Percentiles rank a stretch among this genome's conserved stretches.
Evolutionary conservation across 2,113 vertebrate genomes (phyloP).

Genomic region (Apodemus speciosus): DNA sequence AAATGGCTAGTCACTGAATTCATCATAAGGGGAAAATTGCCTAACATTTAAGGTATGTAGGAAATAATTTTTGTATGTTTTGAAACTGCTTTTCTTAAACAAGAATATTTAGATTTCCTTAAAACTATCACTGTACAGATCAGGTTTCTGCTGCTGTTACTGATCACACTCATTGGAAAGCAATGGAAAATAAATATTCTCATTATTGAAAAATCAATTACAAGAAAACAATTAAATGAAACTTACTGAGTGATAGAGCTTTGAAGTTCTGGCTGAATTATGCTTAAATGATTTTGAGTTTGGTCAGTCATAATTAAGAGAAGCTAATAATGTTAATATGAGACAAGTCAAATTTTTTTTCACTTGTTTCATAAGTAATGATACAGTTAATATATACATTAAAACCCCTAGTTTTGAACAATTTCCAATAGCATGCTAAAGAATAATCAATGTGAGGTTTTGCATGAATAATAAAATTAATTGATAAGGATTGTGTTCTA

Average conservation of each 20-base stretch:
- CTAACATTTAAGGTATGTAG: background rate
- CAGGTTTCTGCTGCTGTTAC: background rate
- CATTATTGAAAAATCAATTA: constrained; percentile 49
- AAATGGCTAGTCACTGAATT: background rate
- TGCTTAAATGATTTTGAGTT: constrained; percentile 57
- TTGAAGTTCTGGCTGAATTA: constrained; percentile 63
- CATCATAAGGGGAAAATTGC: background rate
- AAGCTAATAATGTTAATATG: constrained; percentile 73
- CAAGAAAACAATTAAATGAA: constrained; percentile 46
- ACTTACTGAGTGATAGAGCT: background rate
- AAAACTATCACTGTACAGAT: background rate
- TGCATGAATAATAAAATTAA: constrained; percentile 73
- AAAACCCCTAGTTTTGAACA: constrained; percentile 71
- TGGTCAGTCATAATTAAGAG: constrained; percentile 77
- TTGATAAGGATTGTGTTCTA: constrained; percentile 67
- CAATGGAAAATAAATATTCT: constrained; percentile 36
- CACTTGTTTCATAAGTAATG: constrained; percentile 70
- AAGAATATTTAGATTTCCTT: background rate
- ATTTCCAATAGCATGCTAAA: constrained; percentile 62
- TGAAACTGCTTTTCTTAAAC: background rate
- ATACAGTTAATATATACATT: constrained; percentile 77
- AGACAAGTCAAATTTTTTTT: constrained; percentile 66
- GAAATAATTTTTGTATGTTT: constrained; percentile 15
- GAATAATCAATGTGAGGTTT: constrained; percentile 72
- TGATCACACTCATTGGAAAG: background rate